These are phyloP conservation scores for Caradrina kadenii DNA, from an alignment of 2,888 invertebrate genomes.

Conservation along the genomic window DNA sequence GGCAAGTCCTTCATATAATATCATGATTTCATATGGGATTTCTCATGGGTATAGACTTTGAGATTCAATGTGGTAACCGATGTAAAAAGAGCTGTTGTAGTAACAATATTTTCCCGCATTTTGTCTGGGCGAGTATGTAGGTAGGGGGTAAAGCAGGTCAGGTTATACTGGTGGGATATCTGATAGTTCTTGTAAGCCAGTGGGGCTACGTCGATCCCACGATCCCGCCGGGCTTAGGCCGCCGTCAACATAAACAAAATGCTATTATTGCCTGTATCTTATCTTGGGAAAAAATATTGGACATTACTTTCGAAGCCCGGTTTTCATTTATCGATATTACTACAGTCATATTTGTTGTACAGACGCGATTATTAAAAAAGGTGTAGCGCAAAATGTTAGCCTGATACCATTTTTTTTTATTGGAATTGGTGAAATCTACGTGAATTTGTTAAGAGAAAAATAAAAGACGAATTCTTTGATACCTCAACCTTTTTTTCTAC, in stretches of 20 bases:
- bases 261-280: constrained; percentile 86
- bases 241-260: constrained; percentile 88
- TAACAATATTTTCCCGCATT: constrained; percentile 7
- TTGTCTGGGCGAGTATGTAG: not conserved
- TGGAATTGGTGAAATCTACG: constrained; percentile 19
- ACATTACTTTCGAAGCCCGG: constrained; percentile 71
- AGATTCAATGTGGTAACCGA: constrained; percentile 69
- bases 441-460: not conserved
- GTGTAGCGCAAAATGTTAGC: constrained; percentile 38
- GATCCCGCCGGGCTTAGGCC: constrained; percentile 77
- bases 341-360: constrained; percentile 43
- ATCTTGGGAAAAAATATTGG: constrained; percentile 81
- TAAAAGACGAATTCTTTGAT: too few relatives aligned
- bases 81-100: constrained; percentile 32
- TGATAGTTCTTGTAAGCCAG: constrained; percentile 72
- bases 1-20: constrained; percentile 71
- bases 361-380: constrained; percentile 35
- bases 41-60: constrained; percentile 71
- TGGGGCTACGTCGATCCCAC: constrained; percentile 58
- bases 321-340: constrained; percentile 73
- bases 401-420: constrained; percentile 26
- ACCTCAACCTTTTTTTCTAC: too few relatives aligned
- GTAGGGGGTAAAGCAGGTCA: constrained; percentile 53
- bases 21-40: constrained; percentile 71
- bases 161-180: constrained; percentile 66